Conservation (phyloP, 2,797 vertebrate genomes). For the Cyprinella venusta region DNA sequence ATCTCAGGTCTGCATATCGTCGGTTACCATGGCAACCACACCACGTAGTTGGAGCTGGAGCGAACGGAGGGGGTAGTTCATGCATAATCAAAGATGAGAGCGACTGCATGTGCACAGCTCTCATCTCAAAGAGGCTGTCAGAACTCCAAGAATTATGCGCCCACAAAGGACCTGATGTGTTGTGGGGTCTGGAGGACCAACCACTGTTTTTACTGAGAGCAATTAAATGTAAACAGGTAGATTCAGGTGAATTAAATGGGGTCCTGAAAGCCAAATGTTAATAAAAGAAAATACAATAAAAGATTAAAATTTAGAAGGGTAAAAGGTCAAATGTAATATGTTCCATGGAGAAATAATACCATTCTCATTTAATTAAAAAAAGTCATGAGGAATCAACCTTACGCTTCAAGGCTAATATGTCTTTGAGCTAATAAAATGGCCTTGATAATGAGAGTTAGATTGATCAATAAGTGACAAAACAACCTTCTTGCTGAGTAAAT, state of each 20-base stretch:
- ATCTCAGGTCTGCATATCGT: conserved; percentile 44
- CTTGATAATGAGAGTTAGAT: neutral
- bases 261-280: no score
- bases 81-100: conserved; percentile 54
- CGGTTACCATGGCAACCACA: conserved; percentile 55
- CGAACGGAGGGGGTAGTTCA: conserved; percentile 40
- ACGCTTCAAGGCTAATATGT: neutral
- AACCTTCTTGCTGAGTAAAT: neutral
- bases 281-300: neutral
- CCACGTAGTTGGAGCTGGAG: conserved; percentile 26
- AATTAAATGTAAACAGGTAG: neutral
- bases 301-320: neutral
- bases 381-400: neutral
- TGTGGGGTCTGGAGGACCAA: neutral
- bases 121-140: conserved; percentile 25
- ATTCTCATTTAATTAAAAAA: neutral
- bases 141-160: conserved; percentile 21
- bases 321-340: neutral
- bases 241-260: neutral
- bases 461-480: neutral
- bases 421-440: neutral
- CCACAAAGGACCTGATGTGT: conserved; percentile 8
- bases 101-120: conserved; percentile 21
- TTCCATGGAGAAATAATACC: neutral
- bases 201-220: neutral